These are phyloP conservation scores for Leptatherina wallacei DNA, from an alignment of 2,797 vertebrate species.

Conservation along the genomic window DNA sequence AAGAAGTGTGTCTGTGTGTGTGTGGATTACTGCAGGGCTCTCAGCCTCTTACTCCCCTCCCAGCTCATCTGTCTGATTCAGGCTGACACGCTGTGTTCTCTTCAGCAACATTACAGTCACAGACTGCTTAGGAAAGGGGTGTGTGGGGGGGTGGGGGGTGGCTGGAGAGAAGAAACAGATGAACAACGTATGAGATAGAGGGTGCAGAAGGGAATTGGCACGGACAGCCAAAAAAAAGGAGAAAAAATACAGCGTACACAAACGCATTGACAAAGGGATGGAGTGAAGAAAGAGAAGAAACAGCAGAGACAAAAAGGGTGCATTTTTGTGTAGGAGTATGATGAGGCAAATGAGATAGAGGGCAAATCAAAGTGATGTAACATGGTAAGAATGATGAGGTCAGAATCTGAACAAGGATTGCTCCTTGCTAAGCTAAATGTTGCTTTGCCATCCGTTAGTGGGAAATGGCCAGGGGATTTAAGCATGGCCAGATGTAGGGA, in stretches of 20 bases:
- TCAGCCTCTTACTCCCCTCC: constrained; percentile 76
- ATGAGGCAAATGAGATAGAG: constrained; percentile 18
- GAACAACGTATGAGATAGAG: constrained; percentile 53
- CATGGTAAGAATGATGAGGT: constrained; percentile 39
- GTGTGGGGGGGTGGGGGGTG: constrained; percentile 1
- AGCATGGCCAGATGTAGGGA: constrained; percentile 69
- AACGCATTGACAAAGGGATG: constrained; percentile 35
- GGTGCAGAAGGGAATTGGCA: constrained; percentile 47
- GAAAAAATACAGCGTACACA: constrained; percentile 33
- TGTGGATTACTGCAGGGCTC: constrained; percentile 72
- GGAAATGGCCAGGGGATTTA: constrained; percentile 64
- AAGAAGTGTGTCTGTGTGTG: constrained; percentile 42
- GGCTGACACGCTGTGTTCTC: constrained; percentile 79
- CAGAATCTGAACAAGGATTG: constrained; percentile 38
- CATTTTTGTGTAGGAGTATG: constrained; percentile 15
- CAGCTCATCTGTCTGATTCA: constrained; percentile 82
- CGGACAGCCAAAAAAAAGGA: constrained; percentile 24
- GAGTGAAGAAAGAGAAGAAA: constrained; percentile 41
- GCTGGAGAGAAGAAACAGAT: constrained; percentile 39
- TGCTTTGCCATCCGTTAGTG: constrained; percentile 46
- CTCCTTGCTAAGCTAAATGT: constrained; percentile 50
- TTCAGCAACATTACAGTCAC: constrained; percentile 77
- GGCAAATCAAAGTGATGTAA: constrained; percentile 43
- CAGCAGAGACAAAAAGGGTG: constrained; percentile 22
- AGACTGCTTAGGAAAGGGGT: constrained; percentile 58